phyloP scores from a whole-genome alignment of 2,888 invertebrate species.

The Elysia crispata region DNA sequence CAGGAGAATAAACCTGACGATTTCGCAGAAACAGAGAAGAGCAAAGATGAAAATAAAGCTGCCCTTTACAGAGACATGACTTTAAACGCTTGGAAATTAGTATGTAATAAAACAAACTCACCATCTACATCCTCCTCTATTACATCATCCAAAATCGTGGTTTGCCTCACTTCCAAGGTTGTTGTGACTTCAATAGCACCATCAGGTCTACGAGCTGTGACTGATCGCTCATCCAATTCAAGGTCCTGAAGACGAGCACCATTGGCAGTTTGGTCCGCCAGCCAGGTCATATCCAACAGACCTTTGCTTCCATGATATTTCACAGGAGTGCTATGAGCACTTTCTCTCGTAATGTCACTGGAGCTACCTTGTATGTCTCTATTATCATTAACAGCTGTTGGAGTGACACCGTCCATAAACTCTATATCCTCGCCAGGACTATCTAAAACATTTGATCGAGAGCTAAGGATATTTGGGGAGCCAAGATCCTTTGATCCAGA shows the following conservation, averaged over 20 bases:
- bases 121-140: slow-evolving; percentile 11
- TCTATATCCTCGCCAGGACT: slow-evolving; percentile 50
- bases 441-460: slow-evolving; percentile 42
- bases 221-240: slow-evolving; percentile 6
- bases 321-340: background rate
- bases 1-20: too few species aligned
- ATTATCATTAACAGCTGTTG: background rate
- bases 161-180: background rate
- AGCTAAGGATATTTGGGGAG: too few species aligned
- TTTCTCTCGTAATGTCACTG: background rate
- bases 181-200: background rate
- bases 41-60: too few species aligned
- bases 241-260: background rate
- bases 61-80: too few species aligned
- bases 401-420: slow-evolving; percentile 45
- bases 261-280: background rate
- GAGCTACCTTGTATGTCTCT: too few species aligned
- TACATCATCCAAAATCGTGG: background rate
- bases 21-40: too few species aligned
- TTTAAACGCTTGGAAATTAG: too few species aligned
- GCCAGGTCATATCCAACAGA: background rate
- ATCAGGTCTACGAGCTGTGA: background rate
- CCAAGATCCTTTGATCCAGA: too few species aligned
- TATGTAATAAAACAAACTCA: background rate
- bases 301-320: slow-evolving; percentile 2